These are phyloP conservation scores for Eupithecia insigniata DNA, from an alignment of 2,888 invertebrate genomes.

Conservation along the genomic window DNA sequence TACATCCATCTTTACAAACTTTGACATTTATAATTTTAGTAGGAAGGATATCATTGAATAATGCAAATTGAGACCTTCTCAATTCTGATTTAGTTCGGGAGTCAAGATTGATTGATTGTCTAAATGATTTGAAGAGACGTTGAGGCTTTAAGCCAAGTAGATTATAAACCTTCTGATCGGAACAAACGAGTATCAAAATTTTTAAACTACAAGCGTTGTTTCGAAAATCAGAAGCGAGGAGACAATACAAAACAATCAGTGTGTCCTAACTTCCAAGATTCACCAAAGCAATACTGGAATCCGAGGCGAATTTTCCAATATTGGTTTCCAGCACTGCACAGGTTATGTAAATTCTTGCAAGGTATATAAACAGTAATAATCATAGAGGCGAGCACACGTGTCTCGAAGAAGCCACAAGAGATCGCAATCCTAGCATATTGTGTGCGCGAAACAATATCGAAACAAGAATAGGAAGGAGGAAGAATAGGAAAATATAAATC, in stretches of 20 bases:
- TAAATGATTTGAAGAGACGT: not conserved
- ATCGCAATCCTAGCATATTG: slow-evolving; percentile 57
- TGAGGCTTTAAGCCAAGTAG: no score
- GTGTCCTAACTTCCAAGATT: slow-evolving; percentile 11
- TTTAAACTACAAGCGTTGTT: not conserved
- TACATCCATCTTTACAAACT: no score
- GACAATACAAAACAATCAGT: slow-evolving; percentile 4
- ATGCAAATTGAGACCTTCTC: no score
- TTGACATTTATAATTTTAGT: no score
- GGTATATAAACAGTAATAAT: slow-evolving; percentile 73
- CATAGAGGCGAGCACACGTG: slow-evolving; percentile 74
- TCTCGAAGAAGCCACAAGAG: slow-evolving; percentile 47
- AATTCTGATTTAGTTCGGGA: no score
- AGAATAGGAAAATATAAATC: slow-evolving; percentile 60
- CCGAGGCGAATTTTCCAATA: slow-evolving; percentile 35
- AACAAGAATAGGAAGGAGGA: slow-evolving; percentile 68
- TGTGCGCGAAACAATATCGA: slow-evolving; percentile 74
- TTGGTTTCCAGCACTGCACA: slow-evolving; percentile 38
- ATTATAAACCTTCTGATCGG: not conserved
- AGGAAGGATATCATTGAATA: no score
- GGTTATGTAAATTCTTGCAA: slow-evolving; percentile 54
- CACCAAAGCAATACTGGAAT: slow-evolving; percentile 29
- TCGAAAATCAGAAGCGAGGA: not conserved
- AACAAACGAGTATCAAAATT: not conserved
- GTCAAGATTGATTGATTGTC: no score